Base-by-base conservation (phyloP, 1,140 invertebrate genomes). In the Nephotettix cincticeps region DNA sequence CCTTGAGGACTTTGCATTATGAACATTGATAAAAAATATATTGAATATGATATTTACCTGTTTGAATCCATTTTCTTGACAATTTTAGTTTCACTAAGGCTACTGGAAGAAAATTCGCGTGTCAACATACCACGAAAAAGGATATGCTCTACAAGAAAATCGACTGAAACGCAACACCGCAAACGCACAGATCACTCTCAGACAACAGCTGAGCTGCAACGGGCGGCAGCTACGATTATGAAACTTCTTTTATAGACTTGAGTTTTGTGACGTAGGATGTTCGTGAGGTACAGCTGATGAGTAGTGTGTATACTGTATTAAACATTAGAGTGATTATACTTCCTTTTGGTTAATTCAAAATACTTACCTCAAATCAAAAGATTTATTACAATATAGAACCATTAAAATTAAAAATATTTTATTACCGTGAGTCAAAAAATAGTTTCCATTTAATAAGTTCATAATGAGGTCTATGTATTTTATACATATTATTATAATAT, bases 91-190 rank as follows among this genome's bases (percentile, higher is more conserved):
- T 73, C 68, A 70, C 68, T 65, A 27, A 47, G 66, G 32, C 47
- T 54, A 47, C 51, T 72, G 25, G 68, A 54, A 66, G 64, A 66
- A 66, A 66, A 71, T 65, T 67, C 70, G 70, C 64, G 70, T 65
- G 72, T 73, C 72, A 73, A 73, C 72, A 73, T 73, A 66, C 72
- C 72, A 70, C 68, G 47, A 45, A 54, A 73, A 72, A 23, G 43
- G 64, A 40, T 64, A 67, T 73, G 72, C 68, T 73, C 72, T 73
- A 73, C 72, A 66, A 70, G 58, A 68, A 45, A 51, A 43, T 66
- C 64, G 40, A 29, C 23, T 69, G 27, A 68, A 30, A 51, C 43
- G 32, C 14, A 70, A 32, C 40, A 47, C 43, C 43, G 21, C n/a
- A 36, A 40, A 29, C 32, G 27, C 21, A 28, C 56, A 51, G 54